Conservation (phyloP, 2,888 invertebrate genomes). For the Agonopterix heracliana region DNA sequence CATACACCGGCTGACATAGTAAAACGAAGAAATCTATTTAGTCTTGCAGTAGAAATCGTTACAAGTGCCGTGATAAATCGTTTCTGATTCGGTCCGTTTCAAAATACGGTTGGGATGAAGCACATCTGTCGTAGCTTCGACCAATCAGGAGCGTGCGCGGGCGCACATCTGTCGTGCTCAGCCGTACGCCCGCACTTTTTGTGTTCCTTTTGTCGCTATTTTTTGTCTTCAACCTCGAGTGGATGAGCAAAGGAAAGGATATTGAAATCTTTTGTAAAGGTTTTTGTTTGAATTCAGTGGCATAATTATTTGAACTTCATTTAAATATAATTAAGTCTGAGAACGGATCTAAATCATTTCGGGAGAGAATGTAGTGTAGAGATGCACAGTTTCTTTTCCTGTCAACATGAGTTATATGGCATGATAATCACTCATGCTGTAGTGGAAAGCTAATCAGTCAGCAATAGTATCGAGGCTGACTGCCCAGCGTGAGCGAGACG, state of each 20-base stretch:
- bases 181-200: conserved; percentile 44
- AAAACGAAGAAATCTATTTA: conserved; percentile 1
- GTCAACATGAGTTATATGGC: no score
- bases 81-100: conserved; percentile 28
- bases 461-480: no score
- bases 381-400: no score
- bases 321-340: no score
- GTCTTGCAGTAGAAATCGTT: conserved; percentile 17
- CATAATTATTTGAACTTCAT: neutral
- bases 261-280: conserved; percentile 21
- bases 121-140: conserved; percentile 51
- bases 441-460: no score
- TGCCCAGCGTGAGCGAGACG: no score
- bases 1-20: neutral
- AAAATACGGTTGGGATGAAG: conserved; percentile 16
- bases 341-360: no score
- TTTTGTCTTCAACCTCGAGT: conserved; percentile 35
- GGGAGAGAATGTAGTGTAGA: no score
- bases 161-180: conserved; percentile 57
- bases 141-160: conserved; percentile 55
- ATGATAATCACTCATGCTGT: no score
- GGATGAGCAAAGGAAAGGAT: conserved; percentile 9
- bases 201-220: conserved; percentile 45
- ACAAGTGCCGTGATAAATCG: conserved; percentile 34
- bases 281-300: conserved; percentile 1